phyloP scores from a whole-genome alignment of 1,140 invertebrate genomes.

The Magallana ariakensis region DNA sequence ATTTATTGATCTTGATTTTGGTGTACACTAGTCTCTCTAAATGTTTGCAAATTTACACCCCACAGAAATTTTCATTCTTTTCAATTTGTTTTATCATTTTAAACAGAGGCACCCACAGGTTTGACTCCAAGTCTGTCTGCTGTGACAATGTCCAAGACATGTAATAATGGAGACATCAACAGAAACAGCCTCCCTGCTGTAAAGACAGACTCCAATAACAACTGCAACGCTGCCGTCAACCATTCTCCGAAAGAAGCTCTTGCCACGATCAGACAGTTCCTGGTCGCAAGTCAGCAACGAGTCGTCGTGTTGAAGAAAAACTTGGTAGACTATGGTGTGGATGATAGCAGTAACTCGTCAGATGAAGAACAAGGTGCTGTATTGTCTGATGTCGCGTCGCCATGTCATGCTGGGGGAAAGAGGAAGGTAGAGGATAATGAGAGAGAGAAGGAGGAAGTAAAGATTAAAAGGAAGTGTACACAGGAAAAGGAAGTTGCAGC shows the following conservation, averaged over 20 bases:
- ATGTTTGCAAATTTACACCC: too few relatives aligned
- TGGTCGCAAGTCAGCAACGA: background rate
- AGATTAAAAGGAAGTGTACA: background rate
- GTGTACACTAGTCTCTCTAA: too few relatives aligned
- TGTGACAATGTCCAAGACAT: background rate
- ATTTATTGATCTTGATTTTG: too few relatives aligned
- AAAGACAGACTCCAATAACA: slow-evolving; percentile 6
- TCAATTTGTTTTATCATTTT: background rate
- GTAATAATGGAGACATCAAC: background rate
- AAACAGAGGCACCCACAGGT: background rate
- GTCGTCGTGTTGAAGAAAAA: background rate
- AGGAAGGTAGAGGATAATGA: background rate
- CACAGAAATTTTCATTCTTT: too few relatives aligned
- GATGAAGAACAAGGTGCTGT: background rate
- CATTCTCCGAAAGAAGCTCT: background rate
- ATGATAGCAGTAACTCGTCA: background rate
- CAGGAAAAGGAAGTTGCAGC: background rate
- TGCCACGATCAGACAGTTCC: background rate
- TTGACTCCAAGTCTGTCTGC: background rate
- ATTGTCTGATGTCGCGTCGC: background rate
- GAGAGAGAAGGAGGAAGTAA: background rate
- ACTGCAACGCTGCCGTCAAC: background rate
- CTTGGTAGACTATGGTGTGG: slow-evolving; percentile 15
- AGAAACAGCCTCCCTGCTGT: background rate
- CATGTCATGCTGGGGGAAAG: background rate